A percentile compares a stretch with the other conserved stretches of the same genome.
Conservation (phyloP, 2,888 invertebrate genomes). For the Spodoptera littoralis region DNA sequence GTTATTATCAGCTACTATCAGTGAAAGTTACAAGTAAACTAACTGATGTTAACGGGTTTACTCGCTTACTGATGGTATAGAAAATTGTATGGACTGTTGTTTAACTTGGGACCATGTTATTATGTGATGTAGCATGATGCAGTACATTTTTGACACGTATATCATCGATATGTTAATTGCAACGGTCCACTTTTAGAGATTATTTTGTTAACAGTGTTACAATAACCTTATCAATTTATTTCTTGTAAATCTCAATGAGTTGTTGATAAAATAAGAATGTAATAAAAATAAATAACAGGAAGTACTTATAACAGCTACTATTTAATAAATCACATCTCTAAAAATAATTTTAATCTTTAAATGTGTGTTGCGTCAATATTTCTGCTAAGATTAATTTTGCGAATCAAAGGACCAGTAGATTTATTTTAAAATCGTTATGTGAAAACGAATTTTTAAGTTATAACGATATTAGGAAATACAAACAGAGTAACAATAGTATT, state of each 20-base stretch:
- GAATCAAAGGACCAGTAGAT: not conserved
- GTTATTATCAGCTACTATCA: constrained; percentile 49
- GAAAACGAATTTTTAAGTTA: not conserved
- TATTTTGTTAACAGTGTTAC: too few species aligned
- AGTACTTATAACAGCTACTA: too few species aligned
- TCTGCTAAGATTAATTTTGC: not conserved
- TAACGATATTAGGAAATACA: constrained; percentile 22
- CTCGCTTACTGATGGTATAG: constrained; percentile 6
- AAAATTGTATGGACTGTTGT: not conserved
- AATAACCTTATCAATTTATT: too few species aligned
- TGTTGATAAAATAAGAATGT: too few species aligned
- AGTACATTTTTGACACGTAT: too few species aligned
- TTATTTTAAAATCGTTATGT: not conserved
- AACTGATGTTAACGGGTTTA: constrained; percentile 6
- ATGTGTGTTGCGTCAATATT: not conserved
- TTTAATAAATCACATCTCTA: too few species aligned
- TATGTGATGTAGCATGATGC: not conserved
- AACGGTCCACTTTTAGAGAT: too few species aligned
- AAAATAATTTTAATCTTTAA: too few species aligned
- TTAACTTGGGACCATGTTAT: not conserved
- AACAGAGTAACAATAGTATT: constrained; percentile 13
- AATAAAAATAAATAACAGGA: too few species aligned
- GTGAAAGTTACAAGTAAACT: constrained; percentile 33
- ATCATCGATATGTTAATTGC: too few species aligned
- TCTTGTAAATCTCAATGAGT: too few species aligned